phyloP scores from a whole-genome alignment of 2,113 vertebrate species.

The Amblyornis subalaris region DNA sequence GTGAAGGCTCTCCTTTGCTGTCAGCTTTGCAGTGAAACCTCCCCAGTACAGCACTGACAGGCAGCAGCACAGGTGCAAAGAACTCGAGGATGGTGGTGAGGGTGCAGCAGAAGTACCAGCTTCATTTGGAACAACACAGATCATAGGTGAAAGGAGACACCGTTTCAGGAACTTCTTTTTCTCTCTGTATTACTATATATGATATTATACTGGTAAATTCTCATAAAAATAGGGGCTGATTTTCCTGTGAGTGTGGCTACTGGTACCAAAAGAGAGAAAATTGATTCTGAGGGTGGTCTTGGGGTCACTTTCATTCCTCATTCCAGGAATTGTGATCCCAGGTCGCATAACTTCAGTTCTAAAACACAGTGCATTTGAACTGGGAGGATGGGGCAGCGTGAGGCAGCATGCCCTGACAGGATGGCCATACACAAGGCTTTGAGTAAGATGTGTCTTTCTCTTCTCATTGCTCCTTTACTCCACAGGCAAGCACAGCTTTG shows the following conservation, averaged over 20 bases:
- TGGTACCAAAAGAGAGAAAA: not conserved
- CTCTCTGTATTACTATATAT: not conserved
- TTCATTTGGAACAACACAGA: not conserved
- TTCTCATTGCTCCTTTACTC: not conserved
- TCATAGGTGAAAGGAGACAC: not conserved
- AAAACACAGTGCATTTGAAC: not conserved
- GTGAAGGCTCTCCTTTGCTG: not conserved
- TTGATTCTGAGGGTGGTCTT: not conserved
- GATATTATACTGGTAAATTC: not conserved
- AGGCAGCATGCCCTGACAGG: not conserved
- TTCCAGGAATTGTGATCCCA: not conserved
- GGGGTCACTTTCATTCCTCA: not conserved
- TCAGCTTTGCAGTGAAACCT: not conserved
- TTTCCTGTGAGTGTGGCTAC: not conserved
- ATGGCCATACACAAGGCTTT: not conserved
- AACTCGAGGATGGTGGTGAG: not conserved
- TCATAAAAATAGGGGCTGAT: not conserved
- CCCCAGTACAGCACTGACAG: accelerated
- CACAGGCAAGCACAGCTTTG: not conserved
- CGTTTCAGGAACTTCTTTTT: not conserved
- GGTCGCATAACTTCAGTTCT: not conserved
- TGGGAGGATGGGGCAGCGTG: accelerated
- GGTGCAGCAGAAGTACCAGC: not conserved
- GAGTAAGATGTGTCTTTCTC: not conserved
- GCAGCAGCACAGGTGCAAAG: not conserved